phyloP scores from a whole-genome alignment of 2,113 vertebrate genomes.

The Calyptommatus sinebrachiatus region DNA sequence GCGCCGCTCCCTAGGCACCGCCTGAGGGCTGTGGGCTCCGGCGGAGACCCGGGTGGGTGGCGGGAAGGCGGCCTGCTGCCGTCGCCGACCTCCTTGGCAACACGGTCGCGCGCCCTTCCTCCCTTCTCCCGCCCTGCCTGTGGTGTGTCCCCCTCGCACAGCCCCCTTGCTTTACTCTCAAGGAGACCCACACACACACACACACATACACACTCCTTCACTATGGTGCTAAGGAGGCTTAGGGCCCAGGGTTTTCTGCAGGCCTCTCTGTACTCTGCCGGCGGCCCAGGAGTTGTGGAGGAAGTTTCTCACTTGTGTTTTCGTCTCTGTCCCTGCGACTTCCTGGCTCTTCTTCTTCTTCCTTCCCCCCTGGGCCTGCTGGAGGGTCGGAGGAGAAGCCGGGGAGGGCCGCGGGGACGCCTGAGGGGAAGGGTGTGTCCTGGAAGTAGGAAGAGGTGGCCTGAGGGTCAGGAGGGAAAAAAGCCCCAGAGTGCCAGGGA shows the following conservation, averaged over 20 bases:
- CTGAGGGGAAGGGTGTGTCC: conserved; percentile 19
- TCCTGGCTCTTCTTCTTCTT: conserved; percentile 3
- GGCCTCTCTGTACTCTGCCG: neutral
- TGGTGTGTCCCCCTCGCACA: too few relatives aligned
- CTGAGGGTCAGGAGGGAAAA: conserved; percentile 22
- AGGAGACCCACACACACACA: neutral
- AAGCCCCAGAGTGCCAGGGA: conserved; percentile 1
- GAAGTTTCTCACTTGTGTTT: neutral
- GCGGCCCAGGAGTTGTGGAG: neutral
- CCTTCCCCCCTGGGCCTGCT: too few relatives aligned
- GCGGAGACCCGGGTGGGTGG: neutral
- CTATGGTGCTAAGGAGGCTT: too few relatives aligned
- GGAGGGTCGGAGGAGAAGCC: neutral
- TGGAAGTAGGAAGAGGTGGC: conserved; percentile 15
- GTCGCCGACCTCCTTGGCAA: neutral
- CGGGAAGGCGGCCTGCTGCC: neutral
- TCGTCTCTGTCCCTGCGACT: neutral
- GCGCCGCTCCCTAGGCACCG: neutral
- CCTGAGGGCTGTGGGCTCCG: neutral
- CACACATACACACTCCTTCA: too few relatives aligned
- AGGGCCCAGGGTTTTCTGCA: neutral
- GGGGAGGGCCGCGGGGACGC: neutral
- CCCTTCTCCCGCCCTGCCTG: neutral
- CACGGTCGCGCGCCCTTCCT: neutral
- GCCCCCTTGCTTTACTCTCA: neutral